Evolutionary conservation across 2,113 vertebrate genomes (phyloP), one percentile per base, ranked within the genome.

Genomic region (Corythaeola cristata): DNA sequence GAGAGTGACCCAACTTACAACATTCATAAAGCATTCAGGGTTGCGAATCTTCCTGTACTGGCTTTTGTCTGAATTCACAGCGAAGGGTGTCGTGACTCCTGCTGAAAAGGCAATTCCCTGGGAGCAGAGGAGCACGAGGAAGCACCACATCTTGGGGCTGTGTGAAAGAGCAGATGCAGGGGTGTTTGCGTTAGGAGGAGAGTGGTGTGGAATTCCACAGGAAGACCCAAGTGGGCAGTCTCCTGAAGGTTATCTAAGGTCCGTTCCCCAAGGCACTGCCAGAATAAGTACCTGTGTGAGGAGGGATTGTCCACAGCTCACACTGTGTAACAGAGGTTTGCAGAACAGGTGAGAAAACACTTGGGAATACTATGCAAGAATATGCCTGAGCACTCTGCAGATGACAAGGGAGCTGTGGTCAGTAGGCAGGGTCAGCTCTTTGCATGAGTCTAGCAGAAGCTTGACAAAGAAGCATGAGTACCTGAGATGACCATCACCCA

Each of bases 91-190:
- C 60, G n/a, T 39, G 67, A 91, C 66, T 64, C 88, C 91, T 24
- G 30, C 60, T 55, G 66, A 84, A 47, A 73, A 90, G 63, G 15
- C 19, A 27, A 91, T 44, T 88, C 39, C 94, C 15, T 96, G 96
- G 82, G 41, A 86, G 52, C 85, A 95, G 47, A 94, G 80, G 73
- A 96, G 76, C 35, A 90, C 0, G 2, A 97, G 44, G 44, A 96
- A 75, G 18, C 35, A 39, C 91, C 86, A 81, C 97, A 97, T 97
- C 75, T 41, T 52, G 37, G 39, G 35, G 37, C 97, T 97, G 90
- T 69, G 63, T n/a, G 87, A 69, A 80, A 94, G 16, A 85, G 26
- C 66, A 82, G 28, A 44, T 44, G 27, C 27, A 67, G 15, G 19
- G 24, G 5, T 53, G 56, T 60, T 39, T 47, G 18, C 9, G 1